phyloP scores from a whole-genome alignment of 2,888 invertebrate species.

The Argyresthia albistria region DNA sequence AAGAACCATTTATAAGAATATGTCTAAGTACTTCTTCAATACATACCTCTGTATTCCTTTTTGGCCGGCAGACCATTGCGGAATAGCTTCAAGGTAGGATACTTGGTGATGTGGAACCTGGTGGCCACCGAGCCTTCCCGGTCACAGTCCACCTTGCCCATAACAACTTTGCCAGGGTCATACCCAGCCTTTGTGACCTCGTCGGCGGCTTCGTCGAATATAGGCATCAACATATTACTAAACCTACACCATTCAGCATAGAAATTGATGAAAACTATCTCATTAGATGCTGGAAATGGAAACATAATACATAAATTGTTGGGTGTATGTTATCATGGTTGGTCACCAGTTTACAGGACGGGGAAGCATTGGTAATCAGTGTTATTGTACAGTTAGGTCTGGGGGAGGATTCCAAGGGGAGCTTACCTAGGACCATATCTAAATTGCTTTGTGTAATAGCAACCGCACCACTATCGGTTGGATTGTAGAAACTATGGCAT shows the following conservation, averaged over 20 bases:
- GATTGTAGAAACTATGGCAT: constrained; percentile 77
- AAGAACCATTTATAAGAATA: no score
- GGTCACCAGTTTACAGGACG: no score
- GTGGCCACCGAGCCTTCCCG: constrained; percentile 89
- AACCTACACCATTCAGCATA: constrained; percentile 99
- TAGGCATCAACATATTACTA: constrained; percentile 96
- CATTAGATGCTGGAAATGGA: constrained; percentile 87
- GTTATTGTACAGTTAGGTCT: no score
- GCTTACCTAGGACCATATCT: constrained; percentile 87
- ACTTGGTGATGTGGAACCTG: constrained; percentile 96
- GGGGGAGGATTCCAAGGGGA: no score
- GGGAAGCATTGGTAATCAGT: no score
- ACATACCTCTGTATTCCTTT: constrained; percentile 88
- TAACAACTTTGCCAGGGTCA: constrained; percentile 86
- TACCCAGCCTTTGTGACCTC: constrained; percentile 86
- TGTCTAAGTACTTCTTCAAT: not conserved
- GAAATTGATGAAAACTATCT: constrained; percentile 98
- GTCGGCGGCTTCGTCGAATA: constrained; percentile 96
- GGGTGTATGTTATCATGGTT: not conserved
- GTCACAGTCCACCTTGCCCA: constrained; percentile 99
- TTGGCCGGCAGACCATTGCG: constrained; percentile 92
- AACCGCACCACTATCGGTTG: constrained; percentile 86
- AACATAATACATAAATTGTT: constrained; percentile 9
- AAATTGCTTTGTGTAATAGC: constrained; percentile 86
- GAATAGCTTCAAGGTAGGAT: constrained; percentile 97